Evolutionary conservation across 2,888 invertebrate genomes (phyloP).

Genomic region (Eristalinus sepulchralis): DNA sequence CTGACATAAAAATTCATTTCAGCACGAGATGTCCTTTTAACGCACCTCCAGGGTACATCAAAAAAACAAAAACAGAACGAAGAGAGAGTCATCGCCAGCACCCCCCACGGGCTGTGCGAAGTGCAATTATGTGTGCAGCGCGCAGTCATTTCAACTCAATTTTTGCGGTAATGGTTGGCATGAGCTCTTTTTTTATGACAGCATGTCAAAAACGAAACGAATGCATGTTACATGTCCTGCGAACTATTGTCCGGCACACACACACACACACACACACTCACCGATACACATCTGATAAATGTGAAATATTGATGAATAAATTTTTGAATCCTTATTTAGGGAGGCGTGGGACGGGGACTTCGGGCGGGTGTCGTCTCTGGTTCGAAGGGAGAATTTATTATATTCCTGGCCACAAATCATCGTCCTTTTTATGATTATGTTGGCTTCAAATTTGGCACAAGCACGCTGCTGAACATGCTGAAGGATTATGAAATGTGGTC

Average conservation of each 20-base stretch:
- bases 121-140: slow-evolving; percentile 43
- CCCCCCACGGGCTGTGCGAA: slow-evolving; percentile 6
- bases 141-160: slow-evolving; percentile 39
- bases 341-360: neutral
- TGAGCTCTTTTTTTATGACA: slow-evolving; percentile 41
- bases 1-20: slow-evolving; percentile 33
- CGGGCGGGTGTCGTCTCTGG: neutral
- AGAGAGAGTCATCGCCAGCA: neutral
- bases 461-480: neutral
- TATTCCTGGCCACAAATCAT: slow-evolving; percentile 55
- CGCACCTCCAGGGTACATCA: neutral
- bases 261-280: neutral
- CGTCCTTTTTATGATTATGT: slow-evolving; percentile 17
- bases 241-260: neutral
- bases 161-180: slow-evolving; percentile 45
- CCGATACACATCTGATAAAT: slow-evolving; percentile 38
- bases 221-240: neutral
- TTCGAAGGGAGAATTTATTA: slow-evolving; percentile 29
- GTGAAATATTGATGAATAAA: slow-evolving; percentile 63
- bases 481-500: slow-evolving; percentile 40
- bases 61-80: neutral
- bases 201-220: neutral
- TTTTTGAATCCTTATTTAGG: slow-evolving; percentile 13
- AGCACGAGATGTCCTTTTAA: neutral
- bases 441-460: slow-evolving; percentile 28